A percentile compares a stretch with the other conserved stretches of the same genome.
Conservation (phyloP, 2,888 invertebrate species). For the Bedellia somnulentella region DNA sequence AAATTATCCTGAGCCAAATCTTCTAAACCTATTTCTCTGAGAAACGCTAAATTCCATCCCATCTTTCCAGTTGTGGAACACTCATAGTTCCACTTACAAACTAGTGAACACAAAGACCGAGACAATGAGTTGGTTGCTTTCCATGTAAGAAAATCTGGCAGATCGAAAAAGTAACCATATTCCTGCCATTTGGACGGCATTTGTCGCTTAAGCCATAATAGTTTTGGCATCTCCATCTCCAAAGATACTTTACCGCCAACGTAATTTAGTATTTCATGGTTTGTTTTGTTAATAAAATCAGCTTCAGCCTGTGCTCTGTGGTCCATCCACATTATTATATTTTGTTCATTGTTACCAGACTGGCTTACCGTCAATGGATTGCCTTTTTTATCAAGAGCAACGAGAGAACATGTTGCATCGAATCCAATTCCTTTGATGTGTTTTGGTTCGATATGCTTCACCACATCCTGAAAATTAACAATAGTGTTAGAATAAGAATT, state of each 20-base stretch:
- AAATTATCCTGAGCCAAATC: constrained; percentile 72
- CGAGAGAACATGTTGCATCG: constrained; percentile 94
- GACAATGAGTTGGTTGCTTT: constrained; percentile 76
- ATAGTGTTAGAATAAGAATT: no score
- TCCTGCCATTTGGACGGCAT: constrained; percentile 68
- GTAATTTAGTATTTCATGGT: constrained; percentile 77
- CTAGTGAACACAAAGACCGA: constrained; percentile 88
- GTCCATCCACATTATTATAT: constrained; percentile 92
- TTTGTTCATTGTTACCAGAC: constrained; percentile 68
- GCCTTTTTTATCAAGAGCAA: constrained; percentile 71
- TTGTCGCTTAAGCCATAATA: constrained; percentile 87
- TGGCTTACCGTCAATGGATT: constrained; percentile 72
- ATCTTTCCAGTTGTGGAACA: constrained; percentile 58
- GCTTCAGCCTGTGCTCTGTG: constrained; percentile 84
- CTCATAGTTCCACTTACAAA: constrained; percentile 93
- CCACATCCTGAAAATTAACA: constrained; percentile 67
- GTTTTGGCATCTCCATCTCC: constrained; percentile 97
- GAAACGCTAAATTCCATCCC: constrained; percentile 76
- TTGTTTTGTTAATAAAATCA: constrained; percentile 72
- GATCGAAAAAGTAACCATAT: constrained; percentile 80
- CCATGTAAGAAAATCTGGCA: constrained; percentile 94
- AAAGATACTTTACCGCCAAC: constrained; percentile 91
- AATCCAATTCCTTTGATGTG: constrained; percentile 86
- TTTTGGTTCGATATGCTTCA: constrained; percentile 46
- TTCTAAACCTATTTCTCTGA: constrained; percentile 70